These are phyloP conservation scores for Macrosteles quadrilineatus DNA, from an alignment of 1,140 invertebrate genomes.

Conservation along the genomic window DNA sequence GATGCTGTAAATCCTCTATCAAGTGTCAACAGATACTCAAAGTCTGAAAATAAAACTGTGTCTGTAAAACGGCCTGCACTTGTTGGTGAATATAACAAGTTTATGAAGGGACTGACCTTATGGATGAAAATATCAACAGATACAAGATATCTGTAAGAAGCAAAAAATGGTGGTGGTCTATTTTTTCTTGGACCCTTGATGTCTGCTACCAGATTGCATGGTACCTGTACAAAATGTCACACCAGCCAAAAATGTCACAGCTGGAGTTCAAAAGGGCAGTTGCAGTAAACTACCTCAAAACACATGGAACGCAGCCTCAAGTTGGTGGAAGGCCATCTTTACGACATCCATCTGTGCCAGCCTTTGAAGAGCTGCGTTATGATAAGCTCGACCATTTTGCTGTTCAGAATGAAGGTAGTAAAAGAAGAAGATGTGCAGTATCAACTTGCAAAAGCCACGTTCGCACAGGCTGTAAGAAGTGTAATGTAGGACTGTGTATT, in stretches of 20 bases:
- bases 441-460: neutral
- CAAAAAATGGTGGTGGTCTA: neutral
- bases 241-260: neutral
- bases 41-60: conserved; percentile 17
- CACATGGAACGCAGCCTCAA: neutral
- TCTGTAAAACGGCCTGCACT: conserved; percentile 10
- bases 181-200: neutral
- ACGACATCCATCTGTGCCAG: neutral
- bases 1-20: conserved; percentile 12
- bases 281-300: neutral
- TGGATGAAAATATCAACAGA: neutral
- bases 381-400: conserved; percentile 1
- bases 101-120: too few species aligned
- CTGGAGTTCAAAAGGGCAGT: neutral
- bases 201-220: conserved; percentile 1
- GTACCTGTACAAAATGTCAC: neutral
- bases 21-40: conserved; percentile 23
- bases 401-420: neutral
- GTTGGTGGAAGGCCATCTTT: too few species aligned
- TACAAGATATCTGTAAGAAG: neutral
- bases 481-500: neutral
- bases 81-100: conserved; percentile 10
- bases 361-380: neutral
- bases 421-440: neutral
- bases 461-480: neutral